Percentiles rank a stretch among this genome's conserved stretches.
Conservation (phyloP, 1,140 invertebrate genomes). For the Drosophila orosa region DNA sequence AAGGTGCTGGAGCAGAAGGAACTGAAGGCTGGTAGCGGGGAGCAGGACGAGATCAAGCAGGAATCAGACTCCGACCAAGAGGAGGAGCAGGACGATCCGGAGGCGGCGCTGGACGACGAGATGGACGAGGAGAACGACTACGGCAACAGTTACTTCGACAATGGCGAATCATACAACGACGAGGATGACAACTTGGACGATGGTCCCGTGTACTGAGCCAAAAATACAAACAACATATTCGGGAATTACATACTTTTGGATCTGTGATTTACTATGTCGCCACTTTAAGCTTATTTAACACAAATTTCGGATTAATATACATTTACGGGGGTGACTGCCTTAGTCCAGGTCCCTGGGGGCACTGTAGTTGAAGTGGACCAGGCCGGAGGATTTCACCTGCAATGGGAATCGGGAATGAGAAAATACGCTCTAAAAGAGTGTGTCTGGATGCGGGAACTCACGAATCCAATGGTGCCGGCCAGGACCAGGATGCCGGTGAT, state of each 20-base stretch:
- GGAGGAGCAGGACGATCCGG: constrained; percentile 85
- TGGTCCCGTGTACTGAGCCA: constrained; percentile 87
- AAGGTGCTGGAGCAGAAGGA: constrained; percentile 87
- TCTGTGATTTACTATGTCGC: constrained; percentile 73
- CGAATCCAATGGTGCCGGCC: constrained; percentile 86
- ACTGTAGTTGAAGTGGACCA: constrained; percentile 86
- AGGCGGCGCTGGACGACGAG: constrained; percentile 87
- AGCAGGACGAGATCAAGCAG: constrained; percentile 85
- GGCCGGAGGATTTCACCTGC: constrained; percentile 86
- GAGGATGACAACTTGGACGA: constrained; percentile 94
- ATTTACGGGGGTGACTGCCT: constrained; percentile 42
- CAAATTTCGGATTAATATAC: constrained; percentile 64
- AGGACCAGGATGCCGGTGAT: constrained; percentile 86
- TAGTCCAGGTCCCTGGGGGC: constrained; percentile 86
- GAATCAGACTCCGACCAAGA: constrained; percentile 84
- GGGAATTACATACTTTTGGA: constrained; percentile 35
- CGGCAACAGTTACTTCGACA: constrained; percentile 93
- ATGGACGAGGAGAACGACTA: constrained; percentile 92
- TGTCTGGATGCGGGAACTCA: constrained; percentile 83
- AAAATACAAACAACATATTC: constrained; percentile 41
- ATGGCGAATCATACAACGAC: constrained; percentile 93
- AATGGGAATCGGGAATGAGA: background rate
- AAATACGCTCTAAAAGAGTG: background rate
- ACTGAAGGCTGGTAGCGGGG: constrained; percentile 85
- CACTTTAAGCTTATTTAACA: constrained; percentile 81